Evolutionary conservation across 2,888 invertebrate species (phyloP), one percentile per base, ranked within the genome.

Genomic region (Tricholauxania praeusta): DNA sequence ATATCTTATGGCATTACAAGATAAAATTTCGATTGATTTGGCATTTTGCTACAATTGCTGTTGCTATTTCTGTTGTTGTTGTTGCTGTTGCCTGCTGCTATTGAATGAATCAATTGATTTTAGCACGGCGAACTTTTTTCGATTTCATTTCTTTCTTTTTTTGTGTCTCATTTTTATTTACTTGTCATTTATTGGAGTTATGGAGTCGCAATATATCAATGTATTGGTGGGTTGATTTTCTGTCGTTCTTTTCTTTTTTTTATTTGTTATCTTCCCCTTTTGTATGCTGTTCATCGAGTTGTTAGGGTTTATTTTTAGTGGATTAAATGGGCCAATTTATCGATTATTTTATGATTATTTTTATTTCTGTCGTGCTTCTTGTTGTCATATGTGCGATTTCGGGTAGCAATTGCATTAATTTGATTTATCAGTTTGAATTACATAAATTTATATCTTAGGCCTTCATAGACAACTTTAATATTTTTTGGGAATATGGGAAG

Each of bases 21-120:
- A 57, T 19, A 59, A 17, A 28, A 48, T 17, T 22, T 12, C 49
- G 48, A 39, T 55, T 47, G 49, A 52, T 64, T 28, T 52, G 52
- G 14, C 17, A 47, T 55, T 55, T 67, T 55, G 57, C 39, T 14
- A 52, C 28, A n/a, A 22, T 59, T 59, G 53, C 53, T 53, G 48
- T 12, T 49, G 17, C 14, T 72, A 14, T 47, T 47, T 49, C 53
- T 53, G 57, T 57, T 4, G 48, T 63, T 62, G 57, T 57, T 51
- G 49, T 39, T 12, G 53, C 1, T 39, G 39, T 10, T 10, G 39
- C 28, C 28, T 28, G 28, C 28, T 28, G 4, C 39, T 39, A 39
- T 39, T 10, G 39, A 39, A 39, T 39, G 19, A 47, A 67, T 55
- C 55, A 67, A 67, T 67, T 67, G 67, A 17, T 57, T 53, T 67